Percentiles rank a stretch among this genome's conserved stretches.
Conservation (phyloP, 2,113 vertebrate genomes). For the Pangasianodon gigas region DNA sequence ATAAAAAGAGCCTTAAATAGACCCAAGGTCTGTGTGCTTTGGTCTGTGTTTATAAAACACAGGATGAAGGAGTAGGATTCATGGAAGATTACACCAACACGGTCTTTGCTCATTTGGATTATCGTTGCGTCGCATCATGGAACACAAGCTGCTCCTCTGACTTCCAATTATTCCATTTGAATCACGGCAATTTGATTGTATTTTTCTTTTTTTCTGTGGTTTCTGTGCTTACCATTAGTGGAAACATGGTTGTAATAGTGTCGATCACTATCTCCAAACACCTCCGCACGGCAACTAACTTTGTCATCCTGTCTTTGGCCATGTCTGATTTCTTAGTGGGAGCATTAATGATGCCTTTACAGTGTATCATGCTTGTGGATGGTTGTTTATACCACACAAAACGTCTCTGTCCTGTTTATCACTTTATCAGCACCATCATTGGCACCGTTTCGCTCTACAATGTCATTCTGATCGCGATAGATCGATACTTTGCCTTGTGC, state of each 20-base stretch:
- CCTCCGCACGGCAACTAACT: slow-evolving; percentile 53
- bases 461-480: slow-evolving; percentile 47
- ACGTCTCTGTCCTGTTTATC: slow-evolving; percentile 37
- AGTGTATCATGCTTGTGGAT: slow-evolving; percentile 29
- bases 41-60: neutral
- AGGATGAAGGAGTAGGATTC: neutral
- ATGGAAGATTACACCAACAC: neutral
- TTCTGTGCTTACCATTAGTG: slow-evolving; percentile 48
- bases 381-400: slow-evolving; percentile 31
- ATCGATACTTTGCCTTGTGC: slow-evolving; percentile 50
- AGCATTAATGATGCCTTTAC: slow-evolving; percentile 76
- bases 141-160: slow-evolving; percentile 23
- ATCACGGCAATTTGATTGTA: neutral
- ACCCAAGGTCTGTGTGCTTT: neutral
- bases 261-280: slow-evolving; percentile 52
- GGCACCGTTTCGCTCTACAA: slow-evolving; percentile 43
- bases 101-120: neutral
- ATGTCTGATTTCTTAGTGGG: slow-evolving; percentile 52
- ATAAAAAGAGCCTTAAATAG: neutral
- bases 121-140: neutral
- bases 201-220: slow-evolving; percentile 43
- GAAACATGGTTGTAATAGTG: slow-evolving; percentile 54
- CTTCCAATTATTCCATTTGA: neutral
- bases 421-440: slow-evolving; percentile 18
- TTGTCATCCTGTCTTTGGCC: slow-evolving; percentile 56